Evolutionary conservation across 2,888 invertebrate genomes (phyloP).

Genomic region (Drepana falcataria): DNA sequence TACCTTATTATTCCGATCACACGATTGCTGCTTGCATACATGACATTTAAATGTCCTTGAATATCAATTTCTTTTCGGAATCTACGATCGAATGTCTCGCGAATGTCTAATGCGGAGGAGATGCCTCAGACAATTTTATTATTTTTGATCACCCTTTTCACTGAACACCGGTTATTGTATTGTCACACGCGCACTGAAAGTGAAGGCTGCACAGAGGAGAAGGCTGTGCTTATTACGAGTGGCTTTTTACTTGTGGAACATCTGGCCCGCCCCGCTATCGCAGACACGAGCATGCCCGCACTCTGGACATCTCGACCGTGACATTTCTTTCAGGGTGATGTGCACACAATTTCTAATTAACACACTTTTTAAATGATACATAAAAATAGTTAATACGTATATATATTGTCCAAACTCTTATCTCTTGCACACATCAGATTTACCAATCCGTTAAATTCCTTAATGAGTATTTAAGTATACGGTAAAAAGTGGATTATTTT

Average conservation of each 20-base stretch:
- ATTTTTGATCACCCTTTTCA: neutral
- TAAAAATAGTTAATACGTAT: constrained; percentile 7
- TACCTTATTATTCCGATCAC: constrained; percentile 63
- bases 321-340: constrained; percentile 62
- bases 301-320: constrained; percentile 61
- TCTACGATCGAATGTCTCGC: constrained; percentile 3
- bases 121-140: neutral
- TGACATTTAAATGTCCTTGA: constrained; percentile 50
- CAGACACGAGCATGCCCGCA: constrained; percentile 20
- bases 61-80: constrained; percentile 24
- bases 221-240: constrained; percentile 35
- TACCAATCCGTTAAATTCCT: constrained; percentile 4
- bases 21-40: constrained; percentile 47
- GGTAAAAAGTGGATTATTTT: no score
- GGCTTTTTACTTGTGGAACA: constrained; percentile 39
- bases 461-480: neutral
- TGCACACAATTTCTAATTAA: constrained; percentile 50
- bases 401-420: constrained; percentile 11
- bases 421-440: constrained; percentile 4
- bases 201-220: constrained; percentile 18
- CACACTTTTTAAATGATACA: constrained; percentile 35
- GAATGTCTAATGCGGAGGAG: neutral
- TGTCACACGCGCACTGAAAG: constrained; percentile 18
- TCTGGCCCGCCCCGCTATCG: constrained; percentile 27
- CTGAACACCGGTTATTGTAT: constrained; percentile 3